Conservation (phyloP, 2,113 vertebrate species). For the Holacanthus passer region DNA sequence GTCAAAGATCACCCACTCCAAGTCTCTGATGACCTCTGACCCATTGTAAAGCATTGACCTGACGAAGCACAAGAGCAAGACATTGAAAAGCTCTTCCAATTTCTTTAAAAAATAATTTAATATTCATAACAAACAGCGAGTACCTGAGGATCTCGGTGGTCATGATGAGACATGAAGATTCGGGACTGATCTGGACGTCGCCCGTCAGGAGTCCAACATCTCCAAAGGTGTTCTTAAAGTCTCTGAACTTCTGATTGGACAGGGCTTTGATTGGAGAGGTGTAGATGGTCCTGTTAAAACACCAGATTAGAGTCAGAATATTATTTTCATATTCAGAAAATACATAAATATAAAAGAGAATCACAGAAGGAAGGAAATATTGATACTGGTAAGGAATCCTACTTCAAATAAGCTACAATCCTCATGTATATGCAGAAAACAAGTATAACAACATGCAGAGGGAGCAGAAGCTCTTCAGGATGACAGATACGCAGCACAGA, state of each 20-base stretch:
- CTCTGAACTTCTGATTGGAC: conserved; percentile 96
- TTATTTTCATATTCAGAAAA: not conserved
- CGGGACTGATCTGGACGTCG: conserved; percentile 91
- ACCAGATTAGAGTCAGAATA: conserved; percentile 12
- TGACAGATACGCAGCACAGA: not conserved
- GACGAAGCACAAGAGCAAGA: conserved; percentile 7
- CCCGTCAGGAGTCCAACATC: conserved; percentile 93
- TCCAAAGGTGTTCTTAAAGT: conserved; percentile 91
- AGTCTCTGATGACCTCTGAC: conserved; percentile 92
- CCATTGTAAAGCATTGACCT: conserved; percentile 96
- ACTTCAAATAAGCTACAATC: not conserved
- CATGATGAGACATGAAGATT: conserved; percentile 95
- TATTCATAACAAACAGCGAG: accelerated
- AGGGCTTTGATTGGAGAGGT: conserved; percentile 95
- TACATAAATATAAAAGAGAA: no score
- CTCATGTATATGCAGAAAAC: not conserved
- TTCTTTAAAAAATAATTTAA: not conserved
- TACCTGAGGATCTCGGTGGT: conserved; percentile 95
- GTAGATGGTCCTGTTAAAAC: conserved; percentile 89
- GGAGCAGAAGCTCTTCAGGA: not conserved
- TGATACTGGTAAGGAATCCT: not conserved
- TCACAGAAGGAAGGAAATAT: not conserved
- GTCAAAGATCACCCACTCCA: conserved; percentile 97
- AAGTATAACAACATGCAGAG: not conserved
- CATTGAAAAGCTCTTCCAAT: not conserved